Evolutionary conservation across 2,113 vertebrate species (phyloP).

Genomic region (Otis tarda): DNA sequence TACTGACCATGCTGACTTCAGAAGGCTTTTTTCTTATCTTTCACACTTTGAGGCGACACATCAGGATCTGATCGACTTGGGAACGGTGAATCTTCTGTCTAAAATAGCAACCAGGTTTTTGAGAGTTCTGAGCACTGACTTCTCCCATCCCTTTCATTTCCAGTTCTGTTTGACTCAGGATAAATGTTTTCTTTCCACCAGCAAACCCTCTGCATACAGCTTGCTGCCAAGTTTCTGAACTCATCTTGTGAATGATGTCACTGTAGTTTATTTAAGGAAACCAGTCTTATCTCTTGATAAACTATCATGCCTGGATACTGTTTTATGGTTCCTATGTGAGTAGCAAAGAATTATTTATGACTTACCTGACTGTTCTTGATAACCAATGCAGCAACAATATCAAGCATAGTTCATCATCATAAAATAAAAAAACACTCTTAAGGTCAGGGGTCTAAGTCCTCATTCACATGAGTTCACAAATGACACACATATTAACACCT

Average conservation of each 20-base stretch:
- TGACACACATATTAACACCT: constrained; percentile 46
- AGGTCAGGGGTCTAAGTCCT: constrained; percentile 68
- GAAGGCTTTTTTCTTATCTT: not conserved
- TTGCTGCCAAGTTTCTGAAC: constrained; percentile 54
- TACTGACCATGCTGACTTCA: not conserved
- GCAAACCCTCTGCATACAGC: not conserved
- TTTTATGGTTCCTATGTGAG: constrained; percentile 69
- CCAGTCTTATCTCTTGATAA: constrained; percentile 74
- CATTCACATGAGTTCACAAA: constrained; percentile 62
- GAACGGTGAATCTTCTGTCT: not conserved
- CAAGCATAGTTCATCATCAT: constrained; percentile 73
- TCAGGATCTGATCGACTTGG: not conserved
- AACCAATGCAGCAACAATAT: constrained; percentile 68
- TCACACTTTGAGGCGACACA: not conserved
- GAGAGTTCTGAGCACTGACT: not conserved
- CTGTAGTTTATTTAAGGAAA: constrained; percentile 77
- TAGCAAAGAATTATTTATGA: constrained; percentile 73
- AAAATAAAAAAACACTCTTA: constrained; percentile 70
- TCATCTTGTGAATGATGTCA: constrained; percentile 74
- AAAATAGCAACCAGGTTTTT: not conserved
- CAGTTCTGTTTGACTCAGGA: not conserved
- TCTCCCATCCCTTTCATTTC: not conserved
- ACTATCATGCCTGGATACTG: constrained; percentile 64
- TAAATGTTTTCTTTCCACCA: constrained; percentile 30
- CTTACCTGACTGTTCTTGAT: constrained; percentile 73